Evolutionary conservation across 1,140 invertebrate genomes (phyloP).

Genomic region (Acyrthosiphon pisum): DNA sequence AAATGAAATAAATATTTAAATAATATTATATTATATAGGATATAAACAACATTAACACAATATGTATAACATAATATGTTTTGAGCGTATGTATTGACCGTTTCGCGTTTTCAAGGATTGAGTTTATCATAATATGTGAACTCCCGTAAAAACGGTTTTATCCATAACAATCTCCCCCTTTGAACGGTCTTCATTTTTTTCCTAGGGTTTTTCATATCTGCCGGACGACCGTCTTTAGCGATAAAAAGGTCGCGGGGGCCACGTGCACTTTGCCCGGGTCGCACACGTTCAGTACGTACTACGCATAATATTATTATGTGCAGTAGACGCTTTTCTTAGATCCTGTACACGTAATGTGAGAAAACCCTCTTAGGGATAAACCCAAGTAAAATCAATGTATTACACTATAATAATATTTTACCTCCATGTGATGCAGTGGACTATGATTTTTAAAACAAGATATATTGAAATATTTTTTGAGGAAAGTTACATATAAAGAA

Average conservation of each 20-base stretch:
- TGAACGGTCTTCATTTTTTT: neutral
- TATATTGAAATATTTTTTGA: neutral
- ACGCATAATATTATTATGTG: neutral
- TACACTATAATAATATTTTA: no score
- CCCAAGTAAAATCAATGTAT: neutral
- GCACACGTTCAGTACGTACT: neutral
- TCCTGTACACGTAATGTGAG: neutral
- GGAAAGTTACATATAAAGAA: no score
- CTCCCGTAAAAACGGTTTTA: neutral
- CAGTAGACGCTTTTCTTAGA: neutral
- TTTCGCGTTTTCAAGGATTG: no score
- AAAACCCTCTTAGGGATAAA: neutral
- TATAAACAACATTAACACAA: no score
- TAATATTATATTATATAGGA: neutral
- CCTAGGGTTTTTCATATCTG: neutral
- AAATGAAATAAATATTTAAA: neutral
- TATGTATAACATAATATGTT: no score
- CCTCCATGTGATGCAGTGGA: neutral
- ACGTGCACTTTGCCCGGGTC: constrained; percentile 35
- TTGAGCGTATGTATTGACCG: no score
- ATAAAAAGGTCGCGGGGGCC: neutral
- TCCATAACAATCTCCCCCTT: neutral
- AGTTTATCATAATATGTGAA: neutral
- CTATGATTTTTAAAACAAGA: neutral
- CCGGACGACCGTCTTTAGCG: neutral